Conservation (phyloP, 2,113 vertebrate genomes). For the Gambusia affinis region DNA sequence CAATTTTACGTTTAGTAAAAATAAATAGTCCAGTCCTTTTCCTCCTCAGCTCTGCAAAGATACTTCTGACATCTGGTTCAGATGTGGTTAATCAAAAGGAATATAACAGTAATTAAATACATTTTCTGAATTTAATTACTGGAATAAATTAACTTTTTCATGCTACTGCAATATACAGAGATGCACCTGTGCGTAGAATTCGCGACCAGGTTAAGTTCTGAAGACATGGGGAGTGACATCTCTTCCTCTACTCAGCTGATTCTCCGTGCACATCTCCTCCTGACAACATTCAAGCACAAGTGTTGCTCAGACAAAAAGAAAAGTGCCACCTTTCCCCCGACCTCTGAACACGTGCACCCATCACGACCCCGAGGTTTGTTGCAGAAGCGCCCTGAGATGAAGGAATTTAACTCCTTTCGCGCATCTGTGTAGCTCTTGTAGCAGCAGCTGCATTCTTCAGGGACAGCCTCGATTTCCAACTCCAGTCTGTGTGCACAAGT, state of each 20-base stretch:
- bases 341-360: conserved; percentile 56
- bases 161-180: background rate
- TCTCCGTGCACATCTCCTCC: background rate
- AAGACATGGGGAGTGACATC: background rate
- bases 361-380: conserved; percentile 66
- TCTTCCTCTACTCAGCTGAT: background rate
- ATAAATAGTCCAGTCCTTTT: background rate
- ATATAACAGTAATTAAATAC: background rate
- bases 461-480: conserved; percentile 60
- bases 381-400: conserved; percentile 61
- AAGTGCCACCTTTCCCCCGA: conserved; percentile 19
- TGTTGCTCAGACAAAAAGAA: conserved; percentile 8
- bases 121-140: background rate
- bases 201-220: conserved; percentile 37
- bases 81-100: background rate
- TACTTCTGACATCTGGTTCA: background rate
- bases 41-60: background rate
- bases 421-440: conserved; percentile 74
- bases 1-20: background rate
- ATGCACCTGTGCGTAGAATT: background rate
- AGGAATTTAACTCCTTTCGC: conserved; percentile 79
- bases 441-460: conserved; percentile 64
- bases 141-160: too few species aligned
- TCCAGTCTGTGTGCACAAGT: conserved; percentile 69
- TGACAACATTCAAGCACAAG: conserved; percentile 31